Conservation (phyloP, 2,113 vertebrate genomes). For the Leptobrachium ailaonicum region DNA sequence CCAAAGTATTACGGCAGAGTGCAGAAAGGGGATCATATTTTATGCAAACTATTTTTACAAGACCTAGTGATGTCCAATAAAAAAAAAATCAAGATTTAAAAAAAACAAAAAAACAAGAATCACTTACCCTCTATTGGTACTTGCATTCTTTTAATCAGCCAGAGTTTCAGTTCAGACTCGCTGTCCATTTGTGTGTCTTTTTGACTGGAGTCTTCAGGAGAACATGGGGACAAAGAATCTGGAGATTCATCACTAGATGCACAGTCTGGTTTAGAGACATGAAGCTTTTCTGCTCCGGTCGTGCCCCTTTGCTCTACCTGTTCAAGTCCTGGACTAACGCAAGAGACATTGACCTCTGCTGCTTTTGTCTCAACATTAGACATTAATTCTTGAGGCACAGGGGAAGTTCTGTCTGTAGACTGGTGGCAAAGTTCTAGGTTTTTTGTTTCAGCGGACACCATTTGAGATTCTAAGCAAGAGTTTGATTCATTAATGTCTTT, state of each 20-base stretch:
- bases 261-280: constrained; percentile 54
- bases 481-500: not conserved
- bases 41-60: too few species aligned
- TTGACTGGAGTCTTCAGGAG: constrained; percentile 63
- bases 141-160: constrained; percentile 91
- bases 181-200: constrained; percentile 69
- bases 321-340: constrained; percentile 64
- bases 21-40: too few species aligned
- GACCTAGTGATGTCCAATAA: too few species aligned
- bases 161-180: constrained; percentile 82
- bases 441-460: constrained; percentile 72
- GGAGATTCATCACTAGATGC: constrained; percentile 57
- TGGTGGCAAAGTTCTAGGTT: constrained; percentile 75
- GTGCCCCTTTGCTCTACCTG: constrained; percentile 14
- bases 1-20: too few species aligned
- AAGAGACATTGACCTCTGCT: constrained; percentile 67
- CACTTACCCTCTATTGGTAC: constrained; percentile 90
- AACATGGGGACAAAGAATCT: constrained; percentile 60
- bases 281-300: constrained; percentile 52
- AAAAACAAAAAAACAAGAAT: constrained; percentile 24
- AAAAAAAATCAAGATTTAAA: too few species aligned
- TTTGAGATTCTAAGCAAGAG: constrained; percentile 59
- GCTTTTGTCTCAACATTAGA: constrained; percentile 54
- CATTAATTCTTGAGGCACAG: constrained; percentile 60
- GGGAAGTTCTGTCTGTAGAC: constrained; percentile 60